Evolutionary conservation across 2,888 invertebrate species (phyloP).

Genomic region (Cepaea hortensis): DNA sequence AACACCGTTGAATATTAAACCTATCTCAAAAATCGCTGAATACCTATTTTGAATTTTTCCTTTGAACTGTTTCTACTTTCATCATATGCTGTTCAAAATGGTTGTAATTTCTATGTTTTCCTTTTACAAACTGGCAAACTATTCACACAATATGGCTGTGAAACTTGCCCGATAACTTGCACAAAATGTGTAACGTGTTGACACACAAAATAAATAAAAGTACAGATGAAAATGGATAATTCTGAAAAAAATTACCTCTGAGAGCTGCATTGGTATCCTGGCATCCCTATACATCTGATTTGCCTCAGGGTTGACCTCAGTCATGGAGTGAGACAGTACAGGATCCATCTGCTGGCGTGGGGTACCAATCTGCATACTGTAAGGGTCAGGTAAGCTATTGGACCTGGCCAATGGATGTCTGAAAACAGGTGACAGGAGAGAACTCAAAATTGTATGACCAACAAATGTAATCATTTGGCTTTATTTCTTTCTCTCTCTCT

Average conservation of each 20-base stretch:
- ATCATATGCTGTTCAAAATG: too few species aligned
- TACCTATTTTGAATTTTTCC: too few species aligned
- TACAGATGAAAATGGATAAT: neutral
- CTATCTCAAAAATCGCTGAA: too few species aligned
- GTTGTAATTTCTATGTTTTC: too few species aligned
- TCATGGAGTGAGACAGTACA: conserved; percentile 47
- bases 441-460: neutral
- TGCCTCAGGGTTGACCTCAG: conserved; percentile 41
- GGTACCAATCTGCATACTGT: conserved; percentile 55
- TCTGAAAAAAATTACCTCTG: conserved; percentile 37
- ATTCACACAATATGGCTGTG: too few species aligned
- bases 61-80: too few species aligned
- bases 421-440: neutral
- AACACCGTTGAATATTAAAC: too few species aligned
- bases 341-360: conserved; percentile 57
- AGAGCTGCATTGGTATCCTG: conserved; percentile 33
- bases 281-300: conserved; percentile 33
- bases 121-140: too few species aligned
- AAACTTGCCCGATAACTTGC: too few species aligned
- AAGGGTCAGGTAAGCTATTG: conserved; percentile 58
- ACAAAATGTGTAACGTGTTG: neutral
- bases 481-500: too few species aligned
- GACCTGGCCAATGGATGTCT: conserved; percentile 55
- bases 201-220: neutral
- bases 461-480: too few species aligned